Conservation (phyloP, 35 echinoderm and acorn worm genomes). For the Stichopus chloronotus region DNA sequence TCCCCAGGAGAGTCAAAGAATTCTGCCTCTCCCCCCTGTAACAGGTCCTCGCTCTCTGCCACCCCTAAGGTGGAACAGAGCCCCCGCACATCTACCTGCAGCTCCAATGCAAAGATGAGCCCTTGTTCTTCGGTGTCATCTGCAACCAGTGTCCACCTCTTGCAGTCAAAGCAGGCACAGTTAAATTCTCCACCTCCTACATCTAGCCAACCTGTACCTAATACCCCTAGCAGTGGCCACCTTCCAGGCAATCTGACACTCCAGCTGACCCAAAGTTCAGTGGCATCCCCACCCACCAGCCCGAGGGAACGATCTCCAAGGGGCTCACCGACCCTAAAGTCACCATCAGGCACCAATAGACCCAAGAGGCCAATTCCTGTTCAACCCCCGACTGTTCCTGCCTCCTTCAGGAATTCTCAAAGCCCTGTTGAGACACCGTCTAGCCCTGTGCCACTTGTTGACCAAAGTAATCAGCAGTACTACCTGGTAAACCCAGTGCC, state of each 20-base stretch:
- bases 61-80: slow-evolving; percentile 10
- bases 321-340: neutral
- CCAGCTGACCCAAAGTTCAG: neutral
- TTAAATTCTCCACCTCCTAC: neutral
- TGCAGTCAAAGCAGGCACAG: slow-evolving; percentile 28
- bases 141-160: slow-evolving; percentile 33
- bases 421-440: neutral
- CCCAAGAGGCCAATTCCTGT: slow-evolving; percentile 45
- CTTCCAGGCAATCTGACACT: slow-evolving; percentile 5
- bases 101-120: neutral
- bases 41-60: neutral
- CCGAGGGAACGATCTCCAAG: neutral
- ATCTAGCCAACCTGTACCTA: neutral
- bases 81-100: slow-evolving; percentile 25
- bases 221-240: neutral
- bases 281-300: neutral
- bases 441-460: neutral
- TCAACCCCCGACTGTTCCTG: slow-evolving; percentile 32
- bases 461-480: neutral
- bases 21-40: neutral
- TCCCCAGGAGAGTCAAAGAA: neutral
- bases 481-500: neutral
- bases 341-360: neutral
- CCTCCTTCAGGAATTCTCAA: slow-evolving; percentile 15
- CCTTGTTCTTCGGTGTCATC: slow-evolving; percentile 36